These are phyloP conservation scores for Strix aluco DNA, from an alignment of 2,113 vertebrate genomes.

Conservation along the genomic window DNA sequence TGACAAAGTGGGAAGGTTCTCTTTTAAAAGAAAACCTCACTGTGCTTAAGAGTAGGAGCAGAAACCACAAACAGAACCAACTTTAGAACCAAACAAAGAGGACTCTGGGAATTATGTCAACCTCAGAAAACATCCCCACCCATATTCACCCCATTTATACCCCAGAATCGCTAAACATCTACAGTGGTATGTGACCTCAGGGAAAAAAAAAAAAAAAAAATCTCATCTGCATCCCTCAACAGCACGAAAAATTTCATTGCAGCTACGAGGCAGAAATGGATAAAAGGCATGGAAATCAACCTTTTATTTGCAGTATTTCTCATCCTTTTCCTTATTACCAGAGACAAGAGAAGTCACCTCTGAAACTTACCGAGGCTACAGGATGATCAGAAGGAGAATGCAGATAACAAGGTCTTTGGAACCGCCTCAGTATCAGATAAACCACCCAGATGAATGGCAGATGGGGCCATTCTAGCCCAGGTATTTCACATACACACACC, in stretches of 20 bases:
- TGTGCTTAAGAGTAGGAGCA: not conserved
- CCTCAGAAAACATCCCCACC: not conserved
- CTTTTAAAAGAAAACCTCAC: not conserved
- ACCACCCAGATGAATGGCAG: not conserved
- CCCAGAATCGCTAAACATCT: not conserved
- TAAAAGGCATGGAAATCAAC: not conserved
- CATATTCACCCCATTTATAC: not conserved
- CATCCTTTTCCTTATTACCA: not conserved
- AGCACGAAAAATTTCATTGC: not conserved
- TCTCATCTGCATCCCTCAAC: not conserved
- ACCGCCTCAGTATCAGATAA: not conserved
- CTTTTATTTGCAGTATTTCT: not conserved
- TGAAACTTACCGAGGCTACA: conserved; percentile 16
- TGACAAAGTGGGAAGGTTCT: not conserved
- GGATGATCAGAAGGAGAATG: not conserved
- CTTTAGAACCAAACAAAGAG: conserved; percentile 3
- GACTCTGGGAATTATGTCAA: not conserved
- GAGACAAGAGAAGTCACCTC: not conserved
- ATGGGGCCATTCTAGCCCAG: not conserved
- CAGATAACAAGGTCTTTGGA: not conserved
- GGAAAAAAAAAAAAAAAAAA: rapidly evolving
- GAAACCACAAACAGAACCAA: conserved; percentile 6
- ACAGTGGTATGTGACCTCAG: not conserved
- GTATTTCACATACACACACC: not conserved
- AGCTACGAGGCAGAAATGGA: not conserved